Evolutionary conservation across 1,140 invertebrate species (phyloP).

Genomic region (Heliothis virescens): DNA sequence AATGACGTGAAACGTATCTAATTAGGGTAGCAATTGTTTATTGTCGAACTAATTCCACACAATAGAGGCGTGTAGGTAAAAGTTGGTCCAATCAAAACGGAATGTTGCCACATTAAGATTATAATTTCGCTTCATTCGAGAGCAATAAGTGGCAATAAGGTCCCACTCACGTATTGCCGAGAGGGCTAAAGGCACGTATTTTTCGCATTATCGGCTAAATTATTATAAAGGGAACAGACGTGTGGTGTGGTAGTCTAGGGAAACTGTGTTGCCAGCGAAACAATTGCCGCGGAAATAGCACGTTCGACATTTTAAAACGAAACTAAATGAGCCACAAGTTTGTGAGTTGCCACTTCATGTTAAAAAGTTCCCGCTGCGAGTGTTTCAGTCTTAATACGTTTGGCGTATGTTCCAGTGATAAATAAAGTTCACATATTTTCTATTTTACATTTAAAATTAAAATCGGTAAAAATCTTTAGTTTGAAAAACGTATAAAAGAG

Average conservation of each 20-base stretch:
- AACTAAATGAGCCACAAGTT: constrained; percentile 20
- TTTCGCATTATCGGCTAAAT: constrained; percentile 85
- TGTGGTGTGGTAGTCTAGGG: constrained; percentile 73
- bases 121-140: constrained; percentile 79
- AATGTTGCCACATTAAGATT: constrained; percentile 71
- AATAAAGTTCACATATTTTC: neutral
- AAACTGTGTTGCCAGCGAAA: constrained; percentile 67
- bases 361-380: constrained; percentile 7
- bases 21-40: constrained; percentile 48
- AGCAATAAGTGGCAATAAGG: constrained; percentile 80
- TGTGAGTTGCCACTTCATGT: constrained; percentile 27
- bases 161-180: constrained; percentile 74
- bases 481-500: no score
- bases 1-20: constrained; percentile 46
- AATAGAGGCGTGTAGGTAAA: constrained; percentile 42
- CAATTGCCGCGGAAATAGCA: constrained; percentile 71
- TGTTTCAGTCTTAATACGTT: neutral
- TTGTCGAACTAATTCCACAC: constrained; percentile 44
- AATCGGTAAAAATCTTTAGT: neutral
- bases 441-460: neutral
- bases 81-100: constrained; percentile 58
- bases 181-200: constrained; percentile 80
- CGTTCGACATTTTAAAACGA: constrained; percentile 62
- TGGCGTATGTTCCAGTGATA: neutral
- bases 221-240: constrained; percentile 82